Conservation (phyloP, 2,888 invertebrate genomes). For the Dolomedes plantarius region DNA sequence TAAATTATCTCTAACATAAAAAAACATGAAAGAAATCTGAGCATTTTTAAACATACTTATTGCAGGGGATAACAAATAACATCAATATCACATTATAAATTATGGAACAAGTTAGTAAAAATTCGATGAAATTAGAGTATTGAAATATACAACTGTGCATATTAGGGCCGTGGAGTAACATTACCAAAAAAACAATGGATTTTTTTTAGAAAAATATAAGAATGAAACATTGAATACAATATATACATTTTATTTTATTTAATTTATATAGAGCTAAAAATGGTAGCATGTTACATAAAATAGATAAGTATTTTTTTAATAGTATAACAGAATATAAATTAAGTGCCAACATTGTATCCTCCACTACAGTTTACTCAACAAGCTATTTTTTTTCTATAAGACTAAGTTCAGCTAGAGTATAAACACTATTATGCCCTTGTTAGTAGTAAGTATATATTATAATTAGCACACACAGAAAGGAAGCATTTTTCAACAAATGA, state of each 20-base stretch:
- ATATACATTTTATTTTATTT: conserved; percentile 54
- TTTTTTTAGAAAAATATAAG: conserved; percentile 68
- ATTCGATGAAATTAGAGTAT: not conserved
- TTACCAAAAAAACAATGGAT: conserved; percentile 49
- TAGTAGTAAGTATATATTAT: not conserved
- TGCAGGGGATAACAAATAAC: not conserved
- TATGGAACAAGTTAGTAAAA: not conserved
- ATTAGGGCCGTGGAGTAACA: conserved; percentile 6
- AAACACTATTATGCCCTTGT: not conserved
- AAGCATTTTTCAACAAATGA: not conserved
- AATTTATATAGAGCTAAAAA: conserved; percentile 61
- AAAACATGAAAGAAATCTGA: not conserved
- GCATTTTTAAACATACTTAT: not conserved
- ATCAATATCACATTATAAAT: not conserved
- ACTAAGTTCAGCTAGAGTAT: not conserved
- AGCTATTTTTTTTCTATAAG: not conserved
- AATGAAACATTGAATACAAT: conserved; percentile 55
- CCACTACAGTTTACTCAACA: conserved; percentile 1
- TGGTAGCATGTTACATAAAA: conserved; percentile 47
- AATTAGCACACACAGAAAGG: not conserved
- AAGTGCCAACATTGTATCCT: conserved; percentile 34
- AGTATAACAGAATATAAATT: not conserved
- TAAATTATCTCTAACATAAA: not conserved
- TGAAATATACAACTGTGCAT: conserved; percentile 1
- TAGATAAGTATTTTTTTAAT: conserved; percentile 29